These are phyloP conservation scores for Allacma fusca DNA, from an alignment of 2,888 invertebrate species.

Conservation along the genomic window DNA sequence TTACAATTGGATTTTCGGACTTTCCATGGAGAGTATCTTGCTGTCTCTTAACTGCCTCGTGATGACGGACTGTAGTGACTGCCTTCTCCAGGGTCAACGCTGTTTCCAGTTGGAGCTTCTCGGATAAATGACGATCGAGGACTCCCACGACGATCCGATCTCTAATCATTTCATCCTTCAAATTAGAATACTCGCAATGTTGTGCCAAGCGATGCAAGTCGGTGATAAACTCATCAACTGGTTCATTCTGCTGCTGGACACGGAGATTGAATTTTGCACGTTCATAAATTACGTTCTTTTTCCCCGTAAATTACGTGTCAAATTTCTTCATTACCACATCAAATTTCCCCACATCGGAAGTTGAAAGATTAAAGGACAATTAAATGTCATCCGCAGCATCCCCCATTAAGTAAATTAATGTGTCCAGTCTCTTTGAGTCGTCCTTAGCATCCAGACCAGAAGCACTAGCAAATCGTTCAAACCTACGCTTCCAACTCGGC, in stretches of 20 bases:
- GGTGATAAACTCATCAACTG: conserved; percentile 51
- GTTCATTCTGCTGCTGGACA: conserved; percentile 44
- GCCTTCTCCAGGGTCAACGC: conserved; percentile 46
- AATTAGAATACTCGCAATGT: conserved; percentile 48
- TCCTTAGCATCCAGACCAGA: conserved; percentile 41
- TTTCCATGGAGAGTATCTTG: too few species aligned
- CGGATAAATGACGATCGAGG: conserved; percentile 44
- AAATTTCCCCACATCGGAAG: not conserved
- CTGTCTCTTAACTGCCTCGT: conserved; percentile 34
- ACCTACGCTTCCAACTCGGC: conserved; percentile 49
- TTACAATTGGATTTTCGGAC: too few species aligned
- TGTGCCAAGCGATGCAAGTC: conserved; percentile 46
- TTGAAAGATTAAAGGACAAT: not conserved
- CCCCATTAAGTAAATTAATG: conserved; percentile 52
- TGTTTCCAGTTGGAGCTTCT: conserved; percentile 49
- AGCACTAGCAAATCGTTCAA: conserved; percentile 46
- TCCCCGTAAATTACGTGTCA: not conserved
- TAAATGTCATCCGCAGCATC: conserved; percentile 22
- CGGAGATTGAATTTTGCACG: conserved; percentile 50
- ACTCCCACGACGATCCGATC: conserved; percentile 56
- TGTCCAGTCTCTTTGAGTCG: conserved; percentile 46
- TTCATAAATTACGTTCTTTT: conserved; percentile 51
- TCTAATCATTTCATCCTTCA: conserved; percentile 54
- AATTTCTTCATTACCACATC: conserved; percentile 46
- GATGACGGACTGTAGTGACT: conserved; percentile 40